A percentile compares a stretch with the other conserved stretches of the same genome.
Conservation (phyloP, 2,888 invertebrate genomes). For the Aplocera efformata region DNA sequence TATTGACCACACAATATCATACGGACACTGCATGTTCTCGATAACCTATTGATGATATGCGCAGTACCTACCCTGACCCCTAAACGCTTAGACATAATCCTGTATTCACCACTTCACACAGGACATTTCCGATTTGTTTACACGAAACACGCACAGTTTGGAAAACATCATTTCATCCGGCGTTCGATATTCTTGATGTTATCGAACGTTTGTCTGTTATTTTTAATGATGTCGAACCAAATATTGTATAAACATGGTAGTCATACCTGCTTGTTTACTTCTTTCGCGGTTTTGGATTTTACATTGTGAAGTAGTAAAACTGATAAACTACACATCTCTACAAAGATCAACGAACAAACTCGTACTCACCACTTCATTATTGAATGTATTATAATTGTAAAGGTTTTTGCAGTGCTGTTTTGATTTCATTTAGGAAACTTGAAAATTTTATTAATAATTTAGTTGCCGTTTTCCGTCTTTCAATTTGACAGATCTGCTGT, state of each 20-base stretch:
- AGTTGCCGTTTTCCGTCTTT: background rate
- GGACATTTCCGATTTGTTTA: slow-evolving; percentile 18
- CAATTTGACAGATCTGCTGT: slow-evolving; percentile 1
- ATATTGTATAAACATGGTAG: slow-evolving; percentile 38
- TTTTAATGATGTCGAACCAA: slow-evolving; percentile 54
- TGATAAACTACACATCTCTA: background rate
- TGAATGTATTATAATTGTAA: slow-evolving; percentile 44
- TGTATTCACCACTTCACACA: slow-evolving; percentile 37
- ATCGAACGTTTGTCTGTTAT: slow-evolving; percentile 49
- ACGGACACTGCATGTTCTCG: slow-evolving; percentile 58
- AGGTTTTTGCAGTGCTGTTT: background rate
- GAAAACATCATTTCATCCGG: slow-evolving; percentile 38
- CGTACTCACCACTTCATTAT: slow-evolving; percentile 39
- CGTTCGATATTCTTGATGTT: slow-evolving; percentile 48
- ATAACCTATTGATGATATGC: slow-evolving; percentile 58
- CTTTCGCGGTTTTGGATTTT: background rate
- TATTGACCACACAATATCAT: slow-evolving; percentile 62
- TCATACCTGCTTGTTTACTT: too few relatives aligned
- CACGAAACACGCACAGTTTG: slow-evolving; percentile 21
- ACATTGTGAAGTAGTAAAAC: too few relatives aligned
- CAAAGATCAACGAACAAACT: background rate
- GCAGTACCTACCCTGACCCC: slow-evolving; percentile 53
- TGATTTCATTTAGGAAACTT: slow-evolving; percentile 10
- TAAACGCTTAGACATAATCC: slow-evolving; percentile 37
- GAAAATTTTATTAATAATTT: background rate